Evolutionary conservation across 2,113 vertebrate genomes (phyloP).

Genomic region (human (Homo sapiens)): GRCh38 chr19:51415001-51415500

Average conservation of each 20-base stretch:
- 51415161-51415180: slow-evolving; percentile 41
- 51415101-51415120: slow-evolving; percentile 5
- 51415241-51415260: slow-evolving; percentile 51
- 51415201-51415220: slow-evolving; percentile 9
- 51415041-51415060: slow-evolving; percentile 54
- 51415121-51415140: neutral
- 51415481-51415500: accelerated
- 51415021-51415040: neutral
- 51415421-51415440: slow-evolving; percentile 18
- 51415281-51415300: neutral
- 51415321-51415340: slow-evolving; percentile 19
- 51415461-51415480: accelerated
- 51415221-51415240: neutral
- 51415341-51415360: slow-evolving; percentile 58
- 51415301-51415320: neutral
- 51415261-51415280: slow-evolving; percentile 23
- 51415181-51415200: slow-evolving; percentile 47
- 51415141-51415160: neutral
- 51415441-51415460: neutral
- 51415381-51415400: slow-evolving; percentile 67
- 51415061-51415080: slow-evolving; percentile 39
- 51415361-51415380: slow-evolving; percentile 54
- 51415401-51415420: neutral
- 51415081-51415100: slow-evolving; percentile 36
- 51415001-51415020: slow-evolving; percentile 42